Base-by-base conservation (phyloP, 2,888 invertebrate genomes). In the Melieria picta region DNA sequence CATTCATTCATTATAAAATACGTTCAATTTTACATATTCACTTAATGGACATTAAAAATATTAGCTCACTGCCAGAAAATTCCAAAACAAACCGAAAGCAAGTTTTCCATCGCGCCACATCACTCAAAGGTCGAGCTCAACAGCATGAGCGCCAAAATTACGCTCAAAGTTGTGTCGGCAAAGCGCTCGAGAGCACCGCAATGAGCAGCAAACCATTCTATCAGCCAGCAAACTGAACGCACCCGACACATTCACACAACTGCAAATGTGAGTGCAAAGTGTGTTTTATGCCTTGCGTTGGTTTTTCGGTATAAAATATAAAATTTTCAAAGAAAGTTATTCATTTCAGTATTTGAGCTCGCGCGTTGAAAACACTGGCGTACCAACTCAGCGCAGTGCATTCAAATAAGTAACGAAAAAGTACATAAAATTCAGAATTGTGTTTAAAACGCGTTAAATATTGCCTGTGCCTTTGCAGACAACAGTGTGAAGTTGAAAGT, bases 261-360 rank as follows among this genome's bases (percentile, higher is more conserved):
- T 52, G 7, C 52, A 52, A 52, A 52, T 52, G 7, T 56, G 6
- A 5, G 56, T 56, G 47, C 63, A 42, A 45, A 69, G 10, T 6
- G n/a, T 46, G 56, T 47, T 7, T 47, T 10, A 47, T 46, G 43
- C 65, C 65, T 69, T 55, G 58, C 58, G 75, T 30, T 30, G 30
- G 57, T 74, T 79, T 81, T 79, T 75, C 76, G 78, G 82, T 85
- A 85, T 85, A 85, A 85, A 85, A 82, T 79, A 84, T 79, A 83
- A 84, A 81, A 79, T 79, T 80, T 80, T 79, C 76, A 79, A 83
- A 84, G 83, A 83, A 85, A 84, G 80, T 81, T 81, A 83, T 80
- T 84, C 85, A 85, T 82, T 84, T 83, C 74, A 80, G 80, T 83
- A 80, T 79, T 81, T 79, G 84, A 84, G 82, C 81, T 80, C 80